These are phyloP conservation scores for Aphelenchoides avenae DNA, from an alignment of 1,140 invertebrate genomes.

Conservation along the genomic window DNA sequence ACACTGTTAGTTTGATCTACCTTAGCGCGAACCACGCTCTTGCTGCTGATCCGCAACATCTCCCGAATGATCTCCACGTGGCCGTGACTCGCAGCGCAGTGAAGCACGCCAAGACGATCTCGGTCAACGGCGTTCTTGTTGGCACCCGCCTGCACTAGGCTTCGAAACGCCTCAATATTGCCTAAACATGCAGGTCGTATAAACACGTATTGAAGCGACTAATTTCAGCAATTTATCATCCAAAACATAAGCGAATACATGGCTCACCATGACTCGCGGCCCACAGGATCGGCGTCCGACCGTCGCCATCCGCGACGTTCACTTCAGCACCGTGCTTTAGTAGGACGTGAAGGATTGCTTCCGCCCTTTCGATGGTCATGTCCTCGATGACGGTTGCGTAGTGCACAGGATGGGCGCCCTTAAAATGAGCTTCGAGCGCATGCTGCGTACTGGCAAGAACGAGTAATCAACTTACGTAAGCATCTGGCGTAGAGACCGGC, in stretches of 20 bases:
- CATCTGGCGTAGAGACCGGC: conserved; percentile 75
- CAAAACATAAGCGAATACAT: too few species aligned
- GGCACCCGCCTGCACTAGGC: conserved; percentile 77
- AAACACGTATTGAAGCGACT: conserved; percentile 8
- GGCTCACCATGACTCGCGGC: conserved; percentile 80
- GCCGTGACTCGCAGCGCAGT: conserved; percentile 89
- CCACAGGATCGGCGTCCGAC: conserved; percentile 87
- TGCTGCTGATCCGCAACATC: conserved; percentile 71
- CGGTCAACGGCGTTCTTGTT: conserved; percentile 74
- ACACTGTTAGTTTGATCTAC: background rate
- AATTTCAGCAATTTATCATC: too few species aligned
- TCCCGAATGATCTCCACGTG: conserved; percentile 86
- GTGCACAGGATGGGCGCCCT: conserved; percentile 88
- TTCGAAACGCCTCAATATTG: conserved; percentile 79
- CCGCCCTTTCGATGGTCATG: conserved; percentile 61
- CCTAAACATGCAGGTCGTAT: conserved; percentile 63
- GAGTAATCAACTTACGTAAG: too few species aligned
- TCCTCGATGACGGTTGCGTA: conserved; percentile 93
- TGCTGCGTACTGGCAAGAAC: too few species aligned
- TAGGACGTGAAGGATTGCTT: conserved; percentile 78
- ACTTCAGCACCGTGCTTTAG: conserved; percentile 73
- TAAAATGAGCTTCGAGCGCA: conserved; percentile 63
- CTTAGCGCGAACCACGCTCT: conserved; percentile 64
- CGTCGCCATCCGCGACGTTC: conserved; percentile 80
- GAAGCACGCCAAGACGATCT: conserved; percentile 68